Base-by-base conservation (phyloP, 2,797 vertebrate species). In the Ctenopoma multispine region DNA sequence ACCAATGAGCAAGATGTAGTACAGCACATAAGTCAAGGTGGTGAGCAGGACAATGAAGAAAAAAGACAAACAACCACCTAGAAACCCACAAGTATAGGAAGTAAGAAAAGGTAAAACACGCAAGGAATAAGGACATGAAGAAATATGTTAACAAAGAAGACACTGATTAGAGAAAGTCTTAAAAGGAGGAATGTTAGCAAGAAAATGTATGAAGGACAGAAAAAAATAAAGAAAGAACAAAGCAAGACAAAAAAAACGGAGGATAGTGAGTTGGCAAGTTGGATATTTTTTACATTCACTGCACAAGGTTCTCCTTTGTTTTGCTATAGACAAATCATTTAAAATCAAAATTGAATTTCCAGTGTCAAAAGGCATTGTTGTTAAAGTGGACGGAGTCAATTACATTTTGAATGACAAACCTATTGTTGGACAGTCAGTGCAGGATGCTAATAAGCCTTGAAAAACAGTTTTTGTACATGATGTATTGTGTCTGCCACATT, bases 391-490 rank as follows among this genome's bases (percentile, higher is more conserved):
- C 53, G 58, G 5, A 61, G 21, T 50, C 53, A 68, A 40, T 64
- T 36, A 8, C 31, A 44, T 55, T 43, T 63, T 9, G 54, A 68
- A 55, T 1, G 12, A 24, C 27, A 72, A 56, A 68, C 48, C 17
- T 5, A 51, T 38, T 63, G 21, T 53, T 60, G 7, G 44, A n/a
- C 43, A 54, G 29, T 34, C 29, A 51, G 17, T 1, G 40, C 27
- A 34, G 59, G 21, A 62, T 44, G 36, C 20, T 24, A 53, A 69
- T 58, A 43, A 38, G 51, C 38, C 41, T 72, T 29, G 50, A 57
- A 47, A 50, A 5, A 43, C 21, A 61, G 11, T 18, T 24, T 48
- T 54, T 36, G 9, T 59, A 40, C 47, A 50, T 65, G 53, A 20
- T 5, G 29, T 20, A 38, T 24, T 34, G 18, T 46, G 36, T 63